phyloP scores from a whole-genome alignment of 1,140 invertebrate genomes.

The Drosophila mojavensis region DNA sequence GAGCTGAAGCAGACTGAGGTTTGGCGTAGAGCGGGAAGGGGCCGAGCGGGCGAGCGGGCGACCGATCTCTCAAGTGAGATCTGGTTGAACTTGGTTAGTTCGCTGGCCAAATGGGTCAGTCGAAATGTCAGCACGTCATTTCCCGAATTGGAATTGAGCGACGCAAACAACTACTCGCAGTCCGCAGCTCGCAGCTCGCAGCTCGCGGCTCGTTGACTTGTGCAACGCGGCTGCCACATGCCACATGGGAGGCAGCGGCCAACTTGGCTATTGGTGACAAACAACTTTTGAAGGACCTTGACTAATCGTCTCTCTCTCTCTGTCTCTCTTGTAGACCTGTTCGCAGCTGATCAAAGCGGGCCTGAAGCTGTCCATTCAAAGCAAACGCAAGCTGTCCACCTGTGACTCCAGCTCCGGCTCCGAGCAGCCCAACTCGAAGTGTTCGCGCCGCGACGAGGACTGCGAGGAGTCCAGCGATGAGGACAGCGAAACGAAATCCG shows the following conservation, averaged over 20 bases:
- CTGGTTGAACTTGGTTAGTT: constrained; percentile 23
- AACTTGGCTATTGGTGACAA: constrained; percentile 75
- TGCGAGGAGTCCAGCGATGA: constrained; percentile 76
- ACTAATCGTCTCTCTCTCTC: constrained; percentile 14
- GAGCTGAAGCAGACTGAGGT: neutral
- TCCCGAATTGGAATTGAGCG: constrained; percentile 19
- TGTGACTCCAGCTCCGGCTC: constrained; percentile 86
- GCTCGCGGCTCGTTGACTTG: too few species aligned
- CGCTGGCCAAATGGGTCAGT: constrained; percentile 16
- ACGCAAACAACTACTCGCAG: neutral
- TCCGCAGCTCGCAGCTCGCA: neutral
- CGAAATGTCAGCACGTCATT: constrained; percentile 21
- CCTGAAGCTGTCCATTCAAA: constrained; percentile 95
- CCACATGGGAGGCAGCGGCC: constrained; percentile 10
- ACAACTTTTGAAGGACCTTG: constrained; percentile 62
- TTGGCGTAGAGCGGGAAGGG: too few species aligned
- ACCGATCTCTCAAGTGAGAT: neutral
- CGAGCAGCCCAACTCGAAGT: constrained; percentile 85
- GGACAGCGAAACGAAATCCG: constrained; percentile 73
- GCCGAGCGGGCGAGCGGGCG: neutral
- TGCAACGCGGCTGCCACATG: neutral
- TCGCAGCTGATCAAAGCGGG: constrained; percentile 96
- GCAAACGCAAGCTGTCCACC: constrained; percentile 90
- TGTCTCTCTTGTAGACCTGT: constrained; percentile 87
- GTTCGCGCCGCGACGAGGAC: constrained; percentile 74